Evolutionary conservation across 2,113 vertebrate species (phyloP), one percentile per base, ranked within the genome.

Genomic region (Nansenia antarctica): DNA sequence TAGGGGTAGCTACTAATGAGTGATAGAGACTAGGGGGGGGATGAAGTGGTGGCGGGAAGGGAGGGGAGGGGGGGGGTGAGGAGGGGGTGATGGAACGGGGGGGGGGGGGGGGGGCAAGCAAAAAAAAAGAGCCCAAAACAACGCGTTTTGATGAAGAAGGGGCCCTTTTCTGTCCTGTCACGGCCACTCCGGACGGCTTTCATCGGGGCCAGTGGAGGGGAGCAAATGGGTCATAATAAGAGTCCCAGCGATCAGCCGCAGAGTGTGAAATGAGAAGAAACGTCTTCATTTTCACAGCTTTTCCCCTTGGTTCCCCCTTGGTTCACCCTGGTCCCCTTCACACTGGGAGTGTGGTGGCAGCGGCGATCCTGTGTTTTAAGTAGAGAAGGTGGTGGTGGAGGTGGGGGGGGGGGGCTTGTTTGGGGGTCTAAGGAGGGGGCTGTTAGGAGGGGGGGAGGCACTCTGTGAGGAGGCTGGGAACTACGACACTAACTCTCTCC

Each of bases 231-330:
- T 72, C 82, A 89, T 89, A 90, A 91, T 89, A 88, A 91, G 87
- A 85, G 74, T 68, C 85, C 88, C 74, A 88, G 87, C 90, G 67
- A 90, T 93, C 91, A 91, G 88, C 86, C 73, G 6, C 69, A 1
- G 72, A 87, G 87, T 92, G 92, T 92, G 91, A 93, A 94, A 93
- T 92, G 85, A 90, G 86, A 91, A 89, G 88, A 92, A 92, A 91
- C 87, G 82, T 92, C 91, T 91, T 92, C 85, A 91, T 92, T 91
- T 92, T 90, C 87, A 89, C 89, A 90, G 89, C 69, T 89, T 82
- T 73, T 76, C 62, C 22, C 31, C 58, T 31, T 9, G 20, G 64
- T 31, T 0, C 34, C 62, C 22, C 31, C 58, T 31, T 9, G 20
- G 64, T 31, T 0, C 34, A n/a, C n/a, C n/a, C n/a, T n/a, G n/a